Base-by-base conservation (phyloP, 1,140 invertebrate species). In the Drosophila biarmipes region DNA sequence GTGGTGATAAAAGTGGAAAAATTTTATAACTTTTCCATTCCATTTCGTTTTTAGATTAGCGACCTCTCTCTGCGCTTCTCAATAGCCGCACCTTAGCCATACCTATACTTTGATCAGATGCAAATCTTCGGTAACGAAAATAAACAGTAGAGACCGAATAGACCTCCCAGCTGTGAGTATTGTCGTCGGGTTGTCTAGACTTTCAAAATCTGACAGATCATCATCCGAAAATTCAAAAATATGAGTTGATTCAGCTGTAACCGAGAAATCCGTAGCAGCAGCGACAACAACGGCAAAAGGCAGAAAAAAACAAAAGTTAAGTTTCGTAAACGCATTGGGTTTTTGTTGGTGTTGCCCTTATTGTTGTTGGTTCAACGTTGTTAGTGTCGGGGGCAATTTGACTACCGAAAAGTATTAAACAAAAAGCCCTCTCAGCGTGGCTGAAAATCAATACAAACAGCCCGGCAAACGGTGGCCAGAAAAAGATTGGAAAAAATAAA, bases 341-440 rank as follows among this genome's bases (percentile, higher is more conserved):
- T 63, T 69, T 57, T 38, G 46, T 31, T 29, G 14, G 10, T 27
- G 24, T 14, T 42, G 43, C 29, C 8, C n/a, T 31, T 52, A 53
- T 34, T 43, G 15, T 17, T 40, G 15, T 40, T 48, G 57, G 42
- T 37, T 17, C 19, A 24, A 38, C 63, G 79, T 68, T 82, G 72
- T 76, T 37, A 24, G 57, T 57, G 61, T 67, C 38, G 38, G 42
- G 64, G 61, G 66, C 79, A 82, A 87, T 77, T 69, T 82, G 84
- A 80, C 84, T 89, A 89, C 84, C 73, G 84, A 89, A 89, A 80
- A 63, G 75, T 87, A 89, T 87, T 87, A 72, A 87, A 78, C 82
- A 87, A 87, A 85, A 82, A 87, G 81, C 74, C 59, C 69, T 64
- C 54, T 29, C 51, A 81, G 67, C 74, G 54, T 55, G 75, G 72